Conservation (phyloP, 2,797 vertebrate species). For the Cynopterus sphinx region DNA sequence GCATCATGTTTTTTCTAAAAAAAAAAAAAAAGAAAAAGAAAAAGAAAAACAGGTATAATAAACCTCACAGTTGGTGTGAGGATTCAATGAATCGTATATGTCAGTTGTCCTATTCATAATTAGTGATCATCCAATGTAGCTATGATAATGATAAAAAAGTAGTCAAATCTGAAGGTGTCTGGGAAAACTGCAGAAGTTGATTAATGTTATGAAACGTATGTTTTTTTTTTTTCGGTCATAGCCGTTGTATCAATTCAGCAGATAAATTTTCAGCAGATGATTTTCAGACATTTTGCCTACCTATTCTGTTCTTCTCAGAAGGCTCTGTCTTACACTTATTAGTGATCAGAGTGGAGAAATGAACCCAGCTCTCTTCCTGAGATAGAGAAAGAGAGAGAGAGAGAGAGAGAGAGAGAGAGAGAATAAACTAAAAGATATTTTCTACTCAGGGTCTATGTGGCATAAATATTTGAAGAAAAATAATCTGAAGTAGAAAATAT, state of each 20-base stretch:
- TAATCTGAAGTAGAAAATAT: neutral
- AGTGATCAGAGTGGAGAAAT: neutral
- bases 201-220: neutral
- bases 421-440: neutral
- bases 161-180: neutral
- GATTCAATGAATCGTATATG: neutral
- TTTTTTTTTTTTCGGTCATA: neutral
- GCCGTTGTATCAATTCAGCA: neutral
- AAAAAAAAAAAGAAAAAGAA: neutral
- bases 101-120: constrained; percentile 13
- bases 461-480: neutral
- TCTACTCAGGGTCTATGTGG: neutral
- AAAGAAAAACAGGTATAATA: neutral
- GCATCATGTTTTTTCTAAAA: neutral
- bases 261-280: constrained; percentile 28
- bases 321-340: neutral
- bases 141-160: constrained; percentile 33
- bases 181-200: neutral
- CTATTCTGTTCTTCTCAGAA: neutral
- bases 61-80: neutral
- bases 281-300: neutral
- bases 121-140: neutral
- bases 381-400: neutral
- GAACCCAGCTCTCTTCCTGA: neutral
- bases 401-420: no score